These are phyloP conservation scores for Siphamia tubifer DNA, from an alignment of 2,113 vertebrate species.

Conservation along the genomic window DNA sequence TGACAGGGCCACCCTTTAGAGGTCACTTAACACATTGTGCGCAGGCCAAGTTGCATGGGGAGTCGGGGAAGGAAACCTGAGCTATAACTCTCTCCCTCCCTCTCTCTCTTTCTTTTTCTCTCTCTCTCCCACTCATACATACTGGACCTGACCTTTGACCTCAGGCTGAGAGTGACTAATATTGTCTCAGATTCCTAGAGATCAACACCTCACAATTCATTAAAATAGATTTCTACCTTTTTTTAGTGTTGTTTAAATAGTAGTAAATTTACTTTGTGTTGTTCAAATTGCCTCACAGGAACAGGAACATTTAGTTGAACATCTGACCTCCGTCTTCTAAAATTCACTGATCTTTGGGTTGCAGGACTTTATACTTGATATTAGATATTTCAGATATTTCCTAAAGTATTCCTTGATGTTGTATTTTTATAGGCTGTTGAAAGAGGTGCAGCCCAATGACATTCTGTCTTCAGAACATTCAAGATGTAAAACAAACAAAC, in stretches of 20 bases:
- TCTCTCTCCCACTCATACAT: constrained; percentile 9
- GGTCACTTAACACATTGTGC: constrained; percentile 77
- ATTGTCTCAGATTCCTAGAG: constrained; percentile 37
- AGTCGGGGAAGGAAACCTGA: constrained; percentile 71
- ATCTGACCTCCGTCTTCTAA: too few species aligned
- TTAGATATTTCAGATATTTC: too few species aligned
- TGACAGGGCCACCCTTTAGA: constrained; percentile 75
- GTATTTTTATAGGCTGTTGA: too few species aligned
- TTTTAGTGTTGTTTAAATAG: background rate
- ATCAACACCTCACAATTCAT: constrained; percentile 2
- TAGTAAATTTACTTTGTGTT: too few species aligned
- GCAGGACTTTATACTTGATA: too few species aligned
- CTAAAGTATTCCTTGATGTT: too few species aligned
- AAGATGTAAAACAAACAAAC: too few species aligned
- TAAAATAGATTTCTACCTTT: background rate
- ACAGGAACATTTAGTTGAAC: too few species aligned
- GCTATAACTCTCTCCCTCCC: constrained; percentile 53
- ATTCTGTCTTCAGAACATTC: too few species aligned
- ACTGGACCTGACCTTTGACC: constrained; percentile 47
- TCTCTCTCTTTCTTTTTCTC: background rate
- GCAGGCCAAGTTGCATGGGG: constrained; percentile 59
- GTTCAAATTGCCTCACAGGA: too few species aligned
- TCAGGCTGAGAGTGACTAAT: constrained; percentile 44
- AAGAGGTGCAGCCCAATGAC: too few species aligned
- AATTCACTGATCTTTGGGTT: too few species aligned